A percentile compares a stretch with the other conserved stretches of the same genome.
Conservation (phyloP, 1,140 invertebrate species). For the Drosophila subobscura region DNA sequence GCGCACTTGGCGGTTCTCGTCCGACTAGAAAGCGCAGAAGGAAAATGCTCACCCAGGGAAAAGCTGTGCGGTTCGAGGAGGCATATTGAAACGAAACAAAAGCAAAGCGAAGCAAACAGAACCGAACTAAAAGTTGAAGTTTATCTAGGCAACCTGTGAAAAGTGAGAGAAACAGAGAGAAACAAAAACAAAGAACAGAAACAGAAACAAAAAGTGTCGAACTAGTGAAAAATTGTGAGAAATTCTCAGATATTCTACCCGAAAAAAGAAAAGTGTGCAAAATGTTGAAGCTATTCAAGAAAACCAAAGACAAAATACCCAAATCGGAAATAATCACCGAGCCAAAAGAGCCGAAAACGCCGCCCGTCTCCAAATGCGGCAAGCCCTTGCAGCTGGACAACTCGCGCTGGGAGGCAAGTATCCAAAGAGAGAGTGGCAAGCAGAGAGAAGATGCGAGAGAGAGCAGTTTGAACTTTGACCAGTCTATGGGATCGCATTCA, state of each 20-base stretch:
- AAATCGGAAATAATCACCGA: constrained; percentile 81
- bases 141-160: neutral
- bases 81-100: constrained; percentile 28
- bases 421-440: neutral
- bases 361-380: constrained; percentile 76
- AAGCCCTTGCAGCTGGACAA: constrained; percentile 78
- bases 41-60: constrained; percentile 33
- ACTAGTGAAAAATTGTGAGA: constrained; percentile 7
- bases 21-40: constrained; percentile 1
- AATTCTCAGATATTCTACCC: neutral
- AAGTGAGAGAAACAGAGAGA: neutral
- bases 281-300: constrained; percentile 80
- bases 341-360: constrained; percentile 65
- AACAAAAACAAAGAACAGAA: constrained; percentile 12
- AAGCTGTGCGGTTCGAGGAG: constrained; percentile 16
- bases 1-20: constrained; percentile 43
- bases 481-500: neutral
- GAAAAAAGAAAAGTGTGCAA: constrained; percentile 22
- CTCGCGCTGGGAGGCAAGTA: constrained; percentile 82
- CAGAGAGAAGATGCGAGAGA: neutral
- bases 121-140: constrained; percentile 11
- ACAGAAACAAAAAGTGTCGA: neutral
- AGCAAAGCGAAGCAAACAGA: neutral
- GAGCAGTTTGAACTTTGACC: constrained; percentile 39
- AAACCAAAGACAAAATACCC: constrained; percentile 77